Conservation (phyloP, 2,888 invertebrate species). For the Hirudinaria manillensis region DNA sequence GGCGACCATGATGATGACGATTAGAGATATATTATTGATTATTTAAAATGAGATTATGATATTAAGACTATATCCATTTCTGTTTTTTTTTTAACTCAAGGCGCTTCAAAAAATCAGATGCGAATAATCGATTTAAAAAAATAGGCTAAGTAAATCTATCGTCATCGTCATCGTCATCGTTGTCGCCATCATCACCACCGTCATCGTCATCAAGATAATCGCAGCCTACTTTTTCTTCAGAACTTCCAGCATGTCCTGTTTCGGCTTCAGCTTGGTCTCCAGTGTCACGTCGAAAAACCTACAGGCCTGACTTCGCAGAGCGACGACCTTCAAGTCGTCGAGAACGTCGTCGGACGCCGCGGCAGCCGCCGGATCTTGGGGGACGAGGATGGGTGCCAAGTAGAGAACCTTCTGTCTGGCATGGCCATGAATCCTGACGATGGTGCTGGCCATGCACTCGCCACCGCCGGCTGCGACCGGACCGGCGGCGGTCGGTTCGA, state of each 20-base stretch:
- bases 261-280: background rate
- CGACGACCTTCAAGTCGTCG: conserved; percentile 3
- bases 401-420: background rate
- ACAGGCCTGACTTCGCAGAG: background rate
- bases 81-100: too few relatives aligned
- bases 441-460: background rate
- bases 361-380: background rate
- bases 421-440: background rate
- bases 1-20: too few relatives aligned
- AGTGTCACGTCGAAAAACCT: background rate
- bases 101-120: too few relatives aligned
- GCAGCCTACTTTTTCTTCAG: too few relatives aligned
- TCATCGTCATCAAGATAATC: too few relatives aligned
- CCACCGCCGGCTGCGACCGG: background rate
- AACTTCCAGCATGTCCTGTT: too few relatives aligned
- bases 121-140: too few relatives aligned
- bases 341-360: background rate
- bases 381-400: background rate
- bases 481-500: background rate
- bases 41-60: too few relatives aligned
- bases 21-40: too few relatives aligned
- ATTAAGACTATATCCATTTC: too few relatives aligned
- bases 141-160: too few relatives aligned
- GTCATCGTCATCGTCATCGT: background rate
- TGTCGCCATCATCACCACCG: background rate